These are phyloP conservation scores for Diachasmimorpha longicaudata DNA, from an alignment of 1,140 invertebrate species.

Conservation along the genomic window DNA sequence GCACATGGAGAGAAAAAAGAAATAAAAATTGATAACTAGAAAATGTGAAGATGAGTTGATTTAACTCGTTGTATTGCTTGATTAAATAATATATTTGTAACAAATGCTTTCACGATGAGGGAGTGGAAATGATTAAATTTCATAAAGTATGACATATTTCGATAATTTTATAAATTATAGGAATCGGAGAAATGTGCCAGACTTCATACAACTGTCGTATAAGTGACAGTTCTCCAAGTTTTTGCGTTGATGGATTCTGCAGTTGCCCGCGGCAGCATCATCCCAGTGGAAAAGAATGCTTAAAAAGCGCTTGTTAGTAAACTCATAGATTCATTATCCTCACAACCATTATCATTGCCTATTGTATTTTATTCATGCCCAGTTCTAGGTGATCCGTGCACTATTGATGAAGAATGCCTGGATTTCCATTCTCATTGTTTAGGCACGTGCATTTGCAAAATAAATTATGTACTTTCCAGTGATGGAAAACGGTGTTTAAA, in stretches of 20 bases:
- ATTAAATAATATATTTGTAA: too few relatives aligned
- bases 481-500: slow-evolving; percentile 44
- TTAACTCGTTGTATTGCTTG: too few relatives aligned
- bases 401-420: slow-evolving; percentile 47
- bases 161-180: slow-evolving; percentile 29
- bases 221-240: slow-evolving; percentile 35
- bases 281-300: slow-evolving; percentile 43
- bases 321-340: background rate
- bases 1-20: too few relatives aligned
- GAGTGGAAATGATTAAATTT: too few relatives aligned
- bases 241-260: slow-evolving; percentile 45
- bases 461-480: slow-evolving; percentile 43
- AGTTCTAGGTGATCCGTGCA: slow-evolving; percentile 45
- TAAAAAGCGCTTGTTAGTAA: slow-evolving; percentile 44
- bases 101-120: too few relatives aligned
- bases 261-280: slow-evolving; percentile 45
- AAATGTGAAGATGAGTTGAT: too few relatives aligned
- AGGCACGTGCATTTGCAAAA: slow-evolving; percentile 44
- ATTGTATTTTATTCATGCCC: background rate
- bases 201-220: slow-evolving; percentile 48
- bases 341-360: background rate
- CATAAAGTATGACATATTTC: too few relatives aligned
- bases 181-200: slow-evolving; percentile 43
- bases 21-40: too few relatives aligned
- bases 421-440: slow-evolving; percentile 44